Base-by-base conservation (phyloP, 2,888 invertebrate genomes). In the Machimus rusticus region DNA sequence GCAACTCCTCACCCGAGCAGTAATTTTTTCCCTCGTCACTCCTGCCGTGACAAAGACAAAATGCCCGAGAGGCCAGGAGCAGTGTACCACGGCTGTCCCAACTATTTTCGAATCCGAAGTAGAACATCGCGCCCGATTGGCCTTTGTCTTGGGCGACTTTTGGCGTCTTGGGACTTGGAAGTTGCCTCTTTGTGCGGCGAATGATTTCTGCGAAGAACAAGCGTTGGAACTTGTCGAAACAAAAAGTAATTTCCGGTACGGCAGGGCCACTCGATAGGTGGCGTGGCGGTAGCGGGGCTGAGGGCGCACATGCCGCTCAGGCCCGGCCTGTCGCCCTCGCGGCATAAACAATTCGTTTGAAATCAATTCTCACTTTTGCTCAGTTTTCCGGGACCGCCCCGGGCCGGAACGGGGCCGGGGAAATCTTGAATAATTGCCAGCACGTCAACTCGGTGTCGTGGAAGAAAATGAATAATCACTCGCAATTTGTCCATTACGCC, bases 341-440 rank as follows among this genome's bases (percentile, higher is more conserved):
- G n/a, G 12, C 34, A 34, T 31, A 81, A 51, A 51, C 81, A 81
- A 81, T 55, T 81, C 51, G n/a, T 37, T 81, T 34, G 37, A 55
- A 55, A 51, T 81, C 81, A 78, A 78, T 78, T 78, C 55, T 55
- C 81, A 81, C 81, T 81, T 55, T 79, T 28, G 51, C 34, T 81
- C 5, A 55, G 34, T 55, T 66, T 66, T 66, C 66, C 66, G 81
- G 81, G 28, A 81, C 31, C 46, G 31, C 34, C 81, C 46, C 55
- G 51, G 31, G 55, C 79, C 28, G 16, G 19, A 34, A 28, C 81
- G 39, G 31, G 16, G 19, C 23, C 31, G 66, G 66, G 55, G 81
- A 81, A 81, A 81, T 31, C 51, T 55, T 81, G 55, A 81, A 81
- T 81, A 81, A 81, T 81, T 81, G 81, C 81, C 81, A 51, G 55